Evolutionary conservation across 2,888 invertebrate genomes (phyloP), one percentile per base, ranked within the genome.

Genomic region (Polymixis lichenea): DNA sequence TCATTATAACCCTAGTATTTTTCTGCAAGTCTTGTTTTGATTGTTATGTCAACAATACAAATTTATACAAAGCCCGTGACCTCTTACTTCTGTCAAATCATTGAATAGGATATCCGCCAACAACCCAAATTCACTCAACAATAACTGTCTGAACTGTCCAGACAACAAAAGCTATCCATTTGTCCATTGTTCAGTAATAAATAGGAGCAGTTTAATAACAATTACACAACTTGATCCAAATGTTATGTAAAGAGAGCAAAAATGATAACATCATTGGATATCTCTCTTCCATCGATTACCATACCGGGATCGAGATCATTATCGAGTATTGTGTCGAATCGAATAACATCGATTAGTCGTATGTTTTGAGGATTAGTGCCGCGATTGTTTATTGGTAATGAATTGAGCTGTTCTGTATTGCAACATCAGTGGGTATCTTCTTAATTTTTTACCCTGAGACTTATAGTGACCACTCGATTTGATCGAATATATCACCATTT

Each of bases 181-280:
- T 32, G 46, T 53, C 58, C 49, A 86, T 86, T 85, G 81, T 86
- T 70, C 53, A 64, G 67, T 72, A 75, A 78, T 64, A 15, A 70
- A 64, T 62, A 49, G 56, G 25, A 25, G 38, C 46, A 72, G 19
- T 43, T 71, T 75, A 60, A 65, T 0, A 75, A 75, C 68, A 83
- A 85, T 86, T 85, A 73, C 82, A 75, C 66, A 84, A 84, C n/a
- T 53, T 49, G 72, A 61, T 78, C 76, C 25, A 70, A 76, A 78
- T 75, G 76, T 84, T 82, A 76, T 62, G 67, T 58, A 86, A 84
- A 7, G 8, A 74, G 67, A 75, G 72, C 64, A 65, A 75, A 65
- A 70, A 5, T 51, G 83, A 82, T 86, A 78, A 62, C 53, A 82
- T 86, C 80, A 28, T 51, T 22, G 43, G 61, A 22, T 65, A 78